Base-by-base conservation (phyloP, 2,113 vertebrate genomes). In the Cygnus atratus region DNA sequence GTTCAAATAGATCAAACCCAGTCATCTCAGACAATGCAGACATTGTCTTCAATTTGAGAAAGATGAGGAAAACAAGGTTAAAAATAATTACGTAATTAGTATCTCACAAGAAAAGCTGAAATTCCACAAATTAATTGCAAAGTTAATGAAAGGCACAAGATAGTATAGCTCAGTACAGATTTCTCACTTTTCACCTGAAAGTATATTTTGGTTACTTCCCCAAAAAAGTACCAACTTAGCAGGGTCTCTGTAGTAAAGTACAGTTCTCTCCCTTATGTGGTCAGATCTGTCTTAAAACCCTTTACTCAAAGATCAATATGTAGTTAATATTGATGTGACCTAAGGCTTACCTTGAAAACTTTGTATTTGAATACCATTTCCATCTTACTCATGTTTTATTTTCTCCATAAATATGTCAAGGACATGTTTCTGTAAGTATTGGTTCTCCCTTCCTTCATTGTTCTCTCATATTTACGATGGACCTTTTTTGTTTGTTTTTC, bases 281-380 rank as follows among this genome's bases (percentile, higher is more conserved):
- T 24, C 41, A 68, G 22, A 26, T 67, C 48, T 65, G 4, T 48
- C 55, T n/a, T 46, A 66, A 76, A 67, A 79, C 33, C 20, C 15
- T 52, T 55, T 43, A 28, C 46, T 77, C 29, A 17, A 80, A 73
- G 25, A 93, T 43, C 66, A 92, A 39, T 15, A 35, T 31, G 25
- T 44, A 65, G 22, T 78, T 59, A 70, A 52, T 15, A 74, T 57
- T 86, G 68, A 31, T 5, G 58, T 46, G 59, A 72, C 26, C 21
- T 44, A 54, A 46, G 33, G 26, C 25, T 54, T 57, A 72, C 15
- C 24, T 54, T 63, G 43, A 50, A 81, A 79, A 78, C 8, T 85
- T 84, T 76, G 28, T 35, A 71, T 41, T 55, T 65, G 31, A 89
- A 75, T 24, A 58, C 12, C 4, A 61, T 84, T 89, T 94, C 89